Evolutionary conservation across 2,113 vertebrate species (phyloP).

Genomic region (Austrofundulus limnaeus): DNA sequence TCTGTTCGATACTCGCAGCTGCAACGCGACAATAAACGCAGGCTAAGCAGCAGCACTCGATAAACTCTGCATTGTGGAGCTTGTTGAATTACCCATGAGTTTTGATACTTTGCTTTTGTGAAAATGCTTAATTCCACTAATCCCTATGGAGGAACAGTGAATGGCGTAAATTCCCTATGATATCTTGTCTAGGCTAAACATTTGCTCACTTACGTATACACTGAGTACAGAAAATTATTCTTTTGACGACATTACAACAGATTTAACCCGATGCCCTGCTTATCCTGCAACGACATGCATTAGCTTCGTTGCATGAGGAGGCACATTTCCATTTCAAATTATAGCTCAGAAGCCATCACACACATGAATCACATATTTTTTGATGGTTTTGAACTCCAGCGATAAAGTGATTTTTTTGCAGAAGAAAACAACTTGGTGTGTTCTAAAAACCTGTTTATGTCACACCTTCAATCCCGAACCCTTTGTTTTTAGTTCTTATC

Average conservation of each 20-base stretch:
- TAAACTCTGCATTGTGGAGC: constrained; percentile 65
- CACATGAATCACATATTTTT: neutral
- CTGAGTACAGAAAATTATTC: constrained; percentile 73
- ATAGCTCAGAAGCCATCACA: constrained; percentile 27
- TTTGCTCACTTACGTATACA: constrained; percentile 77
- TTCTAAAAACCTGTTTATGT: constrained; percentile 30
- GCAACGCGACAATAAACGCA: constrained; percentile 65
- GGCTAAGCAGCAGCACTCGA: constrained; percentile 53
- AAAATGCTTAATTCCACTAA: constrained; percentile 73
- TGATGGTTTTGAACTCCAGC: neutral
- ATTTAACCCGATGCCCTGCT: constrained; percentile 70
- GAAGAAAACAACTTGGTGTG: constrained; percentile 31
- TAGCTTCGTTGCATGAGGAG: constrained; percentile 57
- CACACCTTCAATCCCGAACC: constrained; percentile 41
- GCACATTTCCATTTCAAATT: constrained; percentile 73
- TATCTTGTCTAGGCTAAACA: constrained; percentile 72
- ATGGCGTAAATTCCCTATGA: constrained; percentile 76
- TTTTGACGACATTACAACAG: constrained; percentile 73
- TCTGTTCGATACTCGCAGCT: constrained; percentile 66
- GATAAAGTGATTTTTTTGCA: neutral
- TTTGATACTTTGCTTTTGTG: constrained; percentile 74
- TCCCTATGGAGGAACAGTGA: constrained; percentile 69
- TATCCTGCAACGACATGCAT: constrained; percentile 64
- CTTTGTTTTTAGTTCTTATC: constrained; percentile 34
- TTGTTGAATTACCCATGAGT: constrained; percentile 80